Percentiles rank a stretch among this genome's conserved stretches.
Evolutionary conservation across 2,113 vertebrate species (phyloP).

Genomic region (Physeter macrocephalus): DNA sequence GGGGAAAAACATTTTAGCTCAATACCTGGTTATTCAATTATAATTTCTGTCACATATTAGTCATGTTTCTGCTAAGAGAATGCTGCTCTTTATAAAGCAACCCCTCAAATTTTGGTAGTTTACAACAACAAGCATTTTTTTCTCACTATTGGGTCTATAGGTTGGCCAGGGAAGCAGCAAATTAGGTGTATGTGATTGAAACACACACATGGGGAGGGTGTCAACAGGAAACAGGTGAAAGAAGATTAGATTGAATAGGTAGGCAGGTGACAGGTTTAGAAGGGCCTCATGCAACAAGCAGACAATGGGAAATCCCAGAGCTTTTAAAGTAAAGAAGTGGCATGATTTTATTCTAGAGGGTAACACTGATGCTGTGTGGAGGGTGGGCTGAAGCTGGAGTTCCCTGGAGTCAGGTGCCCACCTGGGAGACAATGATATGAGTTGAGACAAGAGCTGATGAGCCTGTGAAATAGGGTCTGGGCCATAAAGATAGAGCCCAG

Average conservation of each 20-base stretch:
- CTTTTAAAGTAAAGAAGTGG: not conserved
- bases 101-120: not conserved
- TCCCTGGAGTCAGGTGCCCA: not conserved
- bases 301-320: not conserved
- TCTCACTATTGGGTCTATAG: not conserved
- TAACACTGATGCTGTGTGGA: not conserved
- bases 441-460: not conserved
- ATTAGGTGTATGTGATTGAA: not conserved
- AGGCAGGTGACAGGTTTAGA: not conserved
- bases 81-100: not conserved
- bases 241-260: not conserved
- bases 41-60: constrained; percentile 33
- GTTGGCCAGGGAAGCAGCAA: not conserved
- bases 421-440: not conserved
- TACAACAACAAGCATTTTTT: not conserved
- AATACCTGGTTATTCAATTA: constrained; percentile 26
- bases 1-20: not conserved
- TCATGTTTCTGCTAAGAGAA: constrained; percentile 33
- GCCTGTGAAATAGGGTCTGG: not conserved
- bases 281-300: not conserved
- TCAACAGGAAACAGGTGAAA: not conserved
- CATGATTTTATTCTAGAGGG: not conserved
- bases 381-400: not conserved
- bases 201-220: not conserved
- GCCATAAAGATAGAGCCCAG: not conserved